phyloP scores from a whole-genome alignment of 2,113 vertebrate genomes.

The Gracilinanus agilis region DNA sequence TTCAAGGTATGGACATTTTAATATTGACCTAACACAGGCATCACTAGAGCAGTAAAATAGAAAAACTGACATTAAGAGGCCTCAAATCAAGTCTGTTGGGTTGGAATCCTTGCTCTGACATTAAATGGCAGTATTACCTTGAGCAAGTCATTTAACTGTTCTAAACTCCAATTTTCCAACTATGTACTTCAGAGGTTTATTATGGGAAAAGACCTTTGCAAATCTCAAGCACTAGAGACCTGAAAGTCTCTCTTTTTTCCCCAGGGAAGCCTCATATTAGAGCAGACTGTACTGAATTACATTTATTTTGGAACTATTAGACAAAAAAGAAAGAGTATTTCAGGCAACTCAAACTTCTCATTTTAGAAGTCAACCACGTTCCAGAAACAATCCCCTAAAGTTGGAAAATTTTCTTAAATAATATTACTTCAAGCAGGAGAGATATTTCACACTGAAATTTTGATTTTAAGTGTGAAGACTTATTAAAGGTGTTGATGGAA shows the following conservation, averaged over 20 bases:
- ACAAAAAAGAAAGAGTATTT: conserved; percentile 74
- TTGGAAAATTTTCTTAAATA: conserved; percentile 63
- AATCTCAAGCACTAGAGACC: background rate
- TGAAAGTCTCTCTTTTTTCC: background rate
- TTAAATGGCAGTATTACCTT: background rate
- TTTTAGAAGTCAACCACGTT: conserved; percentile 67
- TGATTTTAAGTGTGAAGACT: conserved; percentile 72
- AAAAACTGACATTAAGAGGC: background rate
- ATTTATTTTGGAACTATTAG: conserved; percentile 54
- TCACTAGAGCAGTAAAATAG: background rate
- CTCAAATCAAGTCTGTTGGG: background rate
- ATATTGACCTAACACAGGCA: background rate
- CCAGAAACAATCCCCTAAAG: conserved; percentile 60
- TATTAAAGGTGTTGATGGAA: conserved; percentile 68
- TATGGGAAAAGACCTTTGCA: background rate
- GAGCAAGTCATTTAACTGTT: background rate
- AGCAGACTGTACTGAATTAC: background rate
- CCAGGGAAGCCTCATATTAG: background rate
- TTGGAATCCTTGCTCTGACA: background rate
- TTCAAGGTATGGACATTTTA: background rate
- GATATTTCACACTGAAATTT: conserved; percentile 72
- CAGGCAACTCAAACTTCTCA: conserved; percentile 65
- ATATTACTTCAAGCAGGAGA: conserved; percentile 61
- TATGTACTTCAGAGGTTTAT: background rate
- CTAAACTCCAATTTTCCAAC: background rate